These are phyloP conservation scores for Salvelinus sp. DNA, from an alignment of 2,113 vertebrate species.

Conservation along the genomic window DNA sequence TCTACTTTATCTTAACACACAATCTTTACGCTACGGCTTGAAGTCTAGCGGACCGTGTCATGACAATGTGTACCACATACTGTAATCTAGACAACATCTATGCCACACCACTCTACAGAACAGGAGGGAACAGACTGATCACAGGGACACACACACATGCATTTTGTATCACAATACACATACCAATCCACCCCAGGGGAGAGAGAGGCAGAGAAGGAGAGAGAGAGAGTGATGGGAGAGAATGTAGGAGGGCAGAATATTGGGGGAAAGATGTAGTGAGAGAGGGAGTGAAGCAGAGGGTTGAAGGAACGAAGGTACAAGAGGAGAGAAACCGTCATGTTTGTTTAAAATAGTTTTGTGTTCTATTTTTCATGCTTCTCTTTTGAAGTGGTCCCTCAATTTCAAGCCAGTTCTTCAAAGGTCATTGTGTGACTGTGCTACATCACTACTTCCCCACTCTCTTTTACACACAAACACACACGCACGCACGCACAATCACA, in stretches of 20 bases:
- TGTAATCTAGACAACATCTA: no score
- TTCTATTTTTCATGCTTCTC: slow-evolving; percentile 5
- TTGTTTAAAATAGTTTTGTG: background rate
- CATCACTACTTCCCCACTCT: background rate
- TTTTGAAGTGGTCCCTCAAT: background rate
- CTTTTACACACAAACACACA: background rate
- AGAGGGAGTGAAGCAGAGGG: background rate
- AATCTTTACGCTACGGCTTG: no score
- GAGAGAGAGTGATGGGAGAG: background rate
- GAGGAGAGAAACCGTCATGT: background rate
- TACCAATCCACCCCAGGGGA: no score
- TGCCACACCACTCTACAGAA: no score
- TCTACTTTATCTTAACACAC: no score
- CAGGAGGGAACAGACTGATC: background rate
- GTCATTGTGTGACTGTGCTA: background rate
- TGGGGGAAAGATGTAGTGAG: background rate
- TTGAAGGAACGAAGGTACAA: background rate
- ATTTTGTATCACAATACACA: no score
- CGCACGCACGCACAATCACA: no score
- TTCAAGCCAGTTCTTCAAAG: slow-evolving; percentile 8
- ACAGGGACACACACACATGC: background rate
- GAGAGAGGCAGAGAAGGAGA: slow-evolving; percentile 14
- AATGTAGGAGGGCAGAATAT: background rate
- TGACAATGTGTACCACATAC: no score
- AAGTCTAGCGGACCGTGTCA: no score